Evolutionary conservation across 1,140 invertebrate genomes (phyloP).

Genomic region (Gonatopus flavifemur): DNA sequence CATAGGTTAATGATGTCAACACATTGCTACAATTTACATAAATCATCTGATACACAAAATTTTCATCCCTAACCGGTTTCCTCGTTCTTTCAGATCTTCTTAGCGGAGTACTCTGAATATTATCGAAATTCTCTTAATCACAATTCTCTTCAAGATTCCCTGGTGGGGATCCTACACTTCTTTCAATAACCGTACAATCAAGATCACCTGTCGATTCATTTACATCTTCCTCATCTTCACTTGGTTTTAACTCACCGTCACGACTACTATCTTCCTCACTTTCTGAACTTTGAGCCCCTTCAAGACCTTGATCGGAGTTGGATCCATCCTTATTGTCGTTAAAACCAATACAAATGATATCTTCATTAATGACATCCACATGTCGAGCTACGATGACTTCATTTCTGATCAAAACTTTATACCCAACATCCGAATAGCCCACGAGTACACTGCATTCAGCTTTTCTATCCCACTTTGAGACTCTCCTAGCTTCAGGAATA

Average conservation of each 20-base stretch:
- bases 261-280: too few relatives aligned
- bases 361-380: not conserved
- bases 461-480: not conserved
- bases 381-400: not conserved
- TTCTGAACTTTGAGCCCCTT: too few relatives aligned
- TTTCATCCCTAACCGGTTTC: not conserved
- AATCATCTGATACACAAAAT: not conserved
- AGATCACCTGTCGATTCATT: not conserved
- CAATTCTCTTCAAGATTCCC: too few relatives aligned
- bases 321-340: too few relatives aligned
- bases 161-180: too few relatives aligned
- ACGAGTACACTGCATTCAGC: not conserved
- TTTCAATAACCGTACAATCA: not conserved
- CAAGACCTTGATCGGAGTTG: too few relatives aligned
- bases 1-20: not conserved
- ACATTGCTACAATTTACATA: too few relatives aligned
- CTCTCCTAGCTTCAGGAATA: not conserved
- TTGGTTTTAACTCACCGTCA: too few relatives aligned
- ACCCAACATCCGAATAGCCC: not conserved
- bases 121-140: not conserved
- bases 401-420: not conserved
- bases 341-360: not conserved
- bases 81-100: not conserved
- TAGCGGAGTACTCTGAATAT: not conserved
- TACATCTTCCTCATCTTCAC: not conserved